These are phyloP conservation scores for Zaprionus camerounensis DNA, from an alignment of 1,140 invertebrate species.

Conservation along the genomic window DNA sequence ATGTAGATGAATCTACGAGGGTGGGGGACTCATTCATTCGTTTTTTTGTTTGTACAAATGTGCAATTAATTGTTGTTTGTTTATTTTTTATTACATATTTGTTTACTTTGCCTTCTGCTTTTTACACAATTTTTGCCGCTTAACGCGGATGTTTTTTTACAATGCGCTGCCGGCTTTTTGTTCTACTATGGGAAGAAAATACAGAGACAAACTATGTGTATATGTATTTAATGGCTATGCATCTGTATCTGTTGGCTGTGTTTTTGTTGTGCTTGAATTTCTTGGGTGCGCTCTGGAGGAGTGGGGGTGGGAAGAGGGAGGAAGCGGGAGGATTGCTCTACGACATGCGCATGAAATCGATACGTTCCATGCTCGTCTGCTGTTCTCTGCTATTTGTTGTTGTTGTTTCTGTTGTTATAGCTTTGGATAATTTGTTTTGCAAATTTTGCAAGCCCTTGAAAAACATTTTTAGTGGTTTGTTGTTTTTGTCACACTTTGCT, in stretches of 20 bases:
- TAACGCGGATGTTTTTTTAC: conserved; percentile 55
- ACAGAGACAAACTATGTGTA: conserved; percentile 33
- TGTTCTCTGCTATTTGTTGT: conserved; percentile 16
- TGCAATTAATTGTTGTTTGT: conserved; percentile 68
- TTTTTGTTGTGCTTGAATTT: conserved; percentile 23
- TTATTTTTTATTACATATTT: conserved; percentile 44
- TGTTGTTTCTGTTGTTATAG: conserved; percentile 40
- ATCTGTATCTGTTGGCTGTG: conserved; percentile 30
- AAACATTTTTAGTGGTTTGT: conserved; percentile 14
- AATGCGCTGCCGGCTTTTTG: conserved; percentile 59
- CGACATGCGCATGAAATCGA: conserved; percentile 71
- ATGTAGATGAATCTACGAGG: not conserved
- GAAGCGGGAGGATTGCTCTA: conserved; percentile 41
- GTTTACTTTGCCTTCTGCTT: conserved; percentile 46
- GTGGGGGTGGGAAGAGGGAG: not conserved
- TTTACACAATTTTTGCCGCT: conserved; percentile 33
- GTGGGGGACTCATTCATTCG: not conserved
- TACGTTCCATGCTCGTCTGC: conserved; percentile 54
- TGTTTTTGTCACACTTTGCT: not conserved
- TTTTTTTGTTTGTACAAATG: conserved; percentile 67
- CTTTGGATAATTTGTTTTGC: conserved; percentile 55
- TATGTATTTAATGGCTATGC: not conserved
- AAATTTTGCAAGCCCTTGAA: conserved; percentile 53
- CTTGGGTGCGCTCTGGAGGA: not conserved
- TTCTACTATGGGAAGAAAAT: conserved; percentile 38